Percentiles rank a stretch among this genome's conserved stretches.
Conservation (phyloP, 2,797 vertebrate genomes). For the Pseudomugil tenellus region DNA sequence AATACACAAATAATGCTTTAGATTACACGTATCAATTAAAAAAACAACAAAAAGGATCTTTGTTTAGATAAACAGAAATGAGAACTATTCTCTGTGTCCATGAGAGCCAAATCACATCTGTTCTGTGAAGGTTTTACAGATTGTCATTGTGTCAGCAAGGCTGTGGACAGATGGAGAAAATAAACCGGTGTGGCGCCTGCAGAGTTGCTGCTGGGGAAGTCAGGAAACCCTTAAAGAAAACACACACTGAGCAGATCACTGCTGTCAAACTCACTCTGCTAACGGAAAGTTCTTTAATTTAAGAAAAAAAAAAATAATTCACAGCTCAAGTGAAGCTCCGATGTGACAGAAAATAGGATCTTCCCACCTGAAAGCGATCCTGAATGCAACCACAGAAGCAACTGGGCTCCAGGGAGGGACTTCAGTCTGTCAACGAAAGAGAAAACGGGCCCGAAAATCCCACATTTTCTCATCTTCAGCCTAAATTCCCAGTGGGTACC, state of each 20-base stretch:
- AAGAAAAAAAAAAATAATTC: not conserved
- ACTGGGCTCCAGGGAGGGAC: not conserved
- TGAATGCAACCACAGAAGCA: not conserved
- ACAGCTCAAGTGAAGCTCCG: not conserved
- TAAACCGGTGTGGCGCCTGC: conserved; percentile 9
- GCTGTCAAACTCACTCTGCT: not conserved
- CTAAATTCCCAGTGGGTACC: not conserved
- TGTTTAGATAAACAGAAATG: conserved; percentile 10
- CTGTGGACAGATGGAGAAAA: conserved; percentile 59
- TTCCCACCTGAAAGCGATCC: not conserved
- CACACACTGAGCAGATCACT: conserved; percentile 4
- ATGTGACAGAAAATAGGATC: not conserved
- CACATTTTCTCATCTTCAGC: not conserved
- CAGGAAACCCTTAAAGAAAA: conserved; percentile 1
- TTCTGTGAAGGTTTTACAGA: conserved; percentile 57
- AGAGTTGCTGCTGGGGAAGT: conserved; percentile 23
- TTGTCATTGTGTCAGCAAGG: conserved; percentile 47
- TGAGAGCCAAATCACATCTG: conserved; percentile 56
- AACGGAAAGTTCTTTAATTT: not conserved
- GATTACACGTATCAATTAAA: not conserved
- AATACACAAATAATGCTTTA: not conserved
- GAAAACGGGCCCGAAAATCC: not conserved
- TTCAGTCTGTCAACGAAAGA: not conserved
- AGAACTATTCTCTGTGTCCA: conserved; percentile 24
- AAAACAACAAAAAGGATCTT: not conserved